Conservation (phyloP, 2,888 invertebrate genomes). For the Protodeltote pygarga region DNA sequence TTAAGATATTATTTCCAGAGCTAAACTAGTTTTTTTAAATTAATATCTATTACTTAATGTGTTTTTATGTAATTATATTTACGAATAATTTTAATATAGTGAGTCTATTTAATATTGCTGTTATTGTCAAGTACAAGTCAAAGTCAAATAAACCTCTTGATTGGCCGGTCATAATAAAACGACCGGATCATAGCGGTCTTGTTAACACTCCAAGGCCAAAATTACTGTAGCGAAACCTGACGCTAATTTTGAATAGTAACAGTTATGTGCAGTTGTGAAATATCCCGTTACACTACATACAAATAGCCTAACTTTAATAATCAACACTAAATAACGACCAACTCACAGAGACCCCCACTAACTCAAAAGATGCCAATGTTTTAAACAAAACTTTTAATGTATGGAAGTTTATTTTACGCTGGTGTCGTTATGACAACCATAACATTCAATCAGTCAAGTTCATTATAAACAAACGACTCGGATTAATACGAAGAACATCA, state of each 20-base stretch:
- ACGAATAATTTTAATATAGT: no score
- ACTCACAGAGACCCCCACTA: slow-evolving; percentile 4
- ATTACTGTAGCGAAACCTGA: slow-evolving; percentile 19
- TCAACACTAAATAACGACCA: slow-evolving; percentile 37
- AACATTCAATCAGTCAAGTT: slow-evolving; percentile 66
- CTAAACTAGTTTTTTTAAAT: no score
- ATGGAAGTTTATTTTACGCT: slow-evolving; percentile 45
- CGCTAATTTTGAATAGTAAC: slow-evolving; percentile 15
- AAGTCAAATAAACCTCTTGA: no score
- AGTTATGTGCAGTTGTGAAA: slow-evolving; percentile 23
- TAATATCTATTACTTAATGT: no score
- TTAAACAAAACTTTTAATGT: slow-evolving; percentile 10
- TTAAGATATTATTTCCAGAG: no score
- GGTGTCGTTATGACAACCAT: slow-evolving; percentile 56
- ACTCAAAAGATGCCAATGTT: slow-evolving; percentile 6
- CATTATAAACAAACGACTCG: slow-evolving; percentile 60
- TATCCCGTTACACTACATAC: slow-evolving; percentile 35
- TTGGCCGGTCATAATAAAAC: background rate
- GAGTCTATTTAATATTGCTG: no score
- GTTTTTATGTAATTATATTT: no score
- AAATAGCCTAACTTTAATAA: slow-evolving; percentile 42
- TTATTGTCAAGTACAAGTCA: no score
- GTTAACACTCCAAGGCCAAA: background rate
- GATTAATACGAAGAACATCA: slow-evolving; percentile 53
- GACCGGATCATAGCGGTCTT: background rate